These are phyloP conservation scores for Pseudotriccus pelzelni DNA, from an alignment of 2,797 vertebrate genomes.

Conservation along the genomic window DNA sequence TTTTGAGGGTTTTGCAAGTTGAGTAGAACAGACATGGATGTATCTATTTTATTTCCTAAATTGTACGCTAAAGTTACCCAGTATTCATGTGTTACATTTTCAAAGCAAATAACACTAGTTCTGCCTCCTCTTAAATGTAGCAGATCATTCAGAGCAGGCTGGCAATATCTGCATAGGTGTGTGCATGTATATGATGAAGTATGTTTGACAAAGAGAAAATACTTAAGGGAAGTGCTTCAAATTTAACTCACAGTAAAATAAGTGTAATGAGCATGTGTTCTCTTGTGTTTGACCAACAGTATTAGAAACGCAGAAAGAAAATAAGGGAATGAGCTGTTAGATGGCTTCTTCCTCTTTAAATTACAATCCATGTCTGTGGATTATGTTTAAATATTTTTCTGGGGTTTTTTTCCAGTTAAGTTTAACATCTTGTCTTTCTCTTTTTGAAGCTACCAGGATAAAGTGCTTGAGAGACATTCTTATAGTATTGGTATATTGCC, in stretches of 20 bases:
- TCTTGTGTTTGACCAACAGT: neutral
- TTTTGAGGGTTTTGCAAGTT: neutral
- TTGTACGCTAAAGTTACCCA: neutral
- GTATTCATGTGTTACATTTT: neutral
- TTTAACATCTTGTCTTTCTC: neutral
- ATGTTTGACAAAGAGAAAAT: neutral
- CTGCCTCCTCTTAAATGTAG: neutral
- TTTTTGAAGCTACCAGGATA: neutral
- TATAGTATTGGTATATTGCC: neutral
- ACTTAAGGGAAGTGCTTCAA: neutral
- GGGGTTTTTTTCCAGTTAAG: neutral
- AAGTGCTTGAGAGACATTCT: neutral
- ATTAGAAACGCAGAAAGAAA: neutral
- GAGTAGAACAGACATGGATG: neutral
- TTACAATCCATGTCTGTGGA: neutral
- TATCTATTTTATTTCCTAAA: neutral
- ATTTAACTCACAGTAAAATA: neutral
- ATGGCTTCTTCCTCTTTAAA: neutral
- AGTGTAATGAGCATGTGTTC: neutral
- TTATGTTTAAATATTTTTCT: neutral
- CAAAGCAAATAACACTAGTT: neutral
- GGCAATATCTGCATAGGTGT: neutral
- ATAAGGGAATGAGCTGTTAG: neutral
- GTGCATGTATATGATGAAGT: neutral
- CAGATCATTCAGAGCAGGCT: neutral